Evolutionary conservation across 1,140 invertebrate species (phyloP), one percentile per base, ranked within the genome.

Genomic region (Pseudomyrmex concolor): DNA sequence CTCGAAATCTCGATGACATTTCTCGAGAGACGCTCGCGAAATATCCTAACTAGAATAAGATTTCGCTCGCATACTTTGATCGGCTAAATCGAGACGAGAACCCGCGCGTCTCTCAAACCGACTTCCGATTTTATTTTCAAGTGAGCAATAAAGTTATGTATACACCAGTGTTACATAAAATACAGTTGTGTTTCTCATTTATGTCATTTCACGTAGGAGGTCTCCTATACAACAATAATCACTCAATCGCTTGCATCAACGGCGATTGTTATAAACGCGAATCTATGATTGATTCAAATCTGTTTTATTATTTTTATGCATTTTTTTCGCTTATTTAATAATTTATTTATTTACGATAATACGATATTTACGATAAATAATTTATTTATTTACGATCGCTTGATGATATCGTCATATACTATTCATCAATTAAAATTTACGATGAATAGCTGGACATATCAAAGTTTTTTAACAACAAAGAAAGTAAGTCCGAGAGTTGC

Each of bases 1-100:
- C 72, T 73, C 86, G 85, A 87, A 84, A 87, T 74, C 83, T 59
- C 64, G 82, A 81, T 57, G 86, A 60, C 85, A 71, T 1, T 7
- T 34, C 43, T 68, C 51, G 13, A 54, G 57, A 55, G 66, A 55
- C 19, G 45, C 54, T 60, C 15, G 50, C 51, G 17, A 48, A 57
- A 51, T n/a, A 50, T 25, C 13, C 57, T 48, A 51, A 25, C 7
- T 51, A 34, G 12, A 13, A 77, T 83, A 76, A 74, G 43, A 55
- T 76, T 76, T 45, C 19, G 43, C 19, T 64, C 19, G 48, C 50
- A 43, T 50, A 8, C n/a, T n/a, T 68, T 51, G 43, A 34, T 51
- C 45, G 57, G 63, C 17, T 48, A 15, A 57, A 62, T 67, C 50
- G 64, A 34, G 5, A 9, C 34, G 51, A 22, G 9, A 2, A 51